Conservation (phyloP, 2,797 vertebrate genomes). For the Halcyon chelicuti region DNA sequence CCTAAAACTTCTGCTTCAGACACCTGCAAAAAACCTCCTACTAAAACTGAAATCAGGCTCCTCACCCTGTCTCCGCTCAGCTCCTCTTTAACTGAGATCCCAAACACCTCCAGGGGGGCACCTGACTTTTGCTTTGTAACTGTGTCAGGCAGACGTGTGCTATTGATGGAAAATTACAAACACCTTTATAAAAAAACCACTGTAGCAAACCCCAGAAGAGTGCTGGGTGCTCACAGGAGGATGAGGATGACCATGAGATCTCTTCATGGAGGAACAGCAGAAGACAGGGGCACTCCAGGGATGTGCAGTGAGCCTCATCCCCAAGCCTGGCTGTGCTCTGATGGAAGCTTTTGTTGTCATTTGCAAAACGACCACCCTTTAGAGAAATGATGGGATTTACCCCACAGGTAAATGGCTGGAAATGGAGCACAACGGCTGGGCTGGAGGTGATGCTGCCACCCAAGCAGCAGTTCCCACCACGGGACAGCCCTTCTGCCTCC, state of each 20-base stretch:
- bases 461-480: neutral
- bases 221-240: neutral
- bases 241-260: neutral
- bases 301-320: fast-evolving
- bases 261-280: neutral
- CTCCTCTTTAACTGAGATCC: neutral
- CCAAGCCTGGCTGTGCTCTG: neutral
- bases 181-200: neutral
- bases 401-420: neutral
- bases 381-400: neutral
- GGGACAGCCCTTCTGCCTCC: neutral
- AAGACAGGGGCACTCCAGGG: fast-evolving
- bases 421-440: neutral
- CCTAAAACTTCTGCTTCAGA: neutral
- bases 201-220: fast-evolving
- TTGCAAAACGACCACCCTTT: fast-evolving
- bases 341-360: fast-evolving
- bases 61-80: neutral
- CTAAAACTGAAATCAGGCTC: neutral
- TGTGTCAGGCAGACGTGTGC: fast-evolving
- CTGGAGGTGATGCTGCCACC: neutral
- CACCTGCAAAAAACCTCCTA: neutral
- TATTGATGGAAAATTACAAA: fast-evolving
- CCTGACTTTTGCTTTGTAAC: neutral
- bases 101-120: neutral